Evolutionary conservation across 2,797 vertebrate species (phyloP).

Genomic region (Apogon talboti): DNA sequence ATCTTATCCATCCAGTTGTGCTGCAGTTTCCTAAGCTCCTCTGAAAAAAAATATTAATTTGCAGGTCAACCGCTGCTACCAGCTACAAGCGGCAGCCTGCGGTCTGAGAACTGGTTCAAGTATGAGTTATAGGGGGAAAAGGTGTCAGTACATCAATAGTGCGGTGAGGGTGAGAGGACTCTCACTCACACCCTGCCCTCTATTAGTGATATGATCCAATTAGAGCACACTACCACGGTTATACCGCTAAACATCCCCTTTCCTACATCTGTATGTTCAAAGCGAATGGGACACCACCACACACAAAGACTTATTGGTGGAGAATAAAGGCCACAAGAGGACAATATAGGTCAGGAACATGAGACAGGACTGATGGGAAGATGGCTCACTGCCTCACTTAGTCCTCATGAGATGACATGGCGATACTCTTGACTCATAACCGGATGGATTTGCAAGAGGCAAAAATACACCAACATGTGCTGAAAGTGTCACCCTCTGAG

Average conservation of each 20-base stretch:
- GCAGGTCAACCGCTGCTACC: slow-evolving; percentile 16
- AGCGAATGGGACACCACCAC: background rate
- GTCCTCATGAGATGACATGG: slow-evolving; percentile 40
- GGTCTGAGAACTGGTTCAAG: slow-evolving; percentile 16
- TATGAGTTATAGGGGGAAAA: slow-evolving; percentile 6
- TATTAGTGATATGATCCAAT: slow-evolving; percentile 83
- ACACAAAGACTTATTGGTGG: background rate
- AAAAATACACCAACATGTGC: slow-evolving; percentile 73
- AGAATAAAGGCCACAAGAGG: background rate
- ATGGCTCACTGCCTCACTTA: slow-evolving; percentile 38
- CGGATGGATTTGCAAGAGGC: slow-evolving; percentile 70
- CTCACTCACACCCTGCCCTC: slow-evolving; percentile 30
- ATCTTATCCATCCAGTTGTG: slow-evolving; percentile 13
- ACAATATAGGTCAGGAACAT: slow-evolving; percentile 45
- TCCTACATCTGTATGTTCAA: slow-evolving; percentile 65
- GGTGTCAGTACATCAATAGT: slow-evolving; percentile 33
- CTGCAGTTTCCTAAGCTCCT: background rate
- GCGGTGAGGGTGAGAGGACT: slow-evolving; percentile 25
- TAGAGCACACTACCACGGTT: slow-evolving; percentile 69
- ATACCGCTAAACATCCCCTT: slow-evolving; percentile 77
- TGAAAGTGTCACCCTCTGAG: slow-evolving; percentile 59
- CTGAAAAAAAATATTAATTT: slow-evolving; percentile 4
- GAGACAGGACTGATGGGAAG: slow-evolving; percentile 31
- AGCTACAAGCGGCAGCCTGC: background rate
- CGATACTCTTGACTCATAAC: slow-evolving; percentile 61